Percentiles rank a stretch among this genome's conserved stretches.
Conservation (phyloP, 2,113 vertebrate species). For the Xenotilapia caudafasciata region DNA sequence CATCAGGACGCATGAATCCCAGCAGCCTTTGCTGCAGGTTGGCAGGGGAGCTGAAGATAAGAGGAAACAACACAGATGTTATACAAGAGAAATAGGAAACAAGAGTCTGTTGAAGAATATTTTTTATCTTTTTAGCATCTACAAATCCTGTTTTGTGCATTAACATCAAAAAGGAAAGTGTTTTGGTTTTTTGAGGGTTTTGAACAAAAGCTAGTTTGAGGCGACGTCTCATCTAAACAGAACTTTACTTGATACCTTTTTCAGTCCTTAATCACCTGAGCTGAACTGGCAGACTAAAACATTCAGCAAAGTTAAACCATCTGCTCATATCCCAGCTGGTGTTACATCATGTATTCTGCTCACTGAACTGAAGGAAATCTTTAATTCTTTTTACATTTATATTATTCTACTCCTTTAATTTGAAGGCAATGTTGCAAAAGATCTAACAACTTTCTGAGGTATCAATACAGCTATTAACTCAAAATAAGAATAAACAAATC, state of each 20-base stretch:
- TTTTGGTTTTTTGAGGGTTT: not conserved
- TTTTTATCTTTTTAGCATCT: not conserved
- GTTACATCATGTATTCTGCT: not conserved
- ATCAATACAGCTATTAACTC: not conserved
- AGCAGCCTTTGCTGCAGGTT: constrained; percentile 87
- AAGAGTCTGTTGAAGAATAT: not conserved
- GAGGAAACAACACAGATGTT: constrained; percentile 9
- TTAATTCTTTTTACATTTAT: not conserved
- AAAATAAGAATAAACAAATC: not conserved
- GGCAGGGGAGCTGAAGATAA: constrained; percentile 80
- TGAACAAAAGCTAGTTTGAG: not conserved
- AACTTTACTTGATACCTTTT: not conserved
- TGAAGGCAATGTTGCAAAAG: not conserved
- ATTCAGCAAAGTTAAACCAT: not conserved
- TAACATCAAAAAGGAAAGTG: not conserved
- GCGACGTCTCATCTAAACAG: not conserved
- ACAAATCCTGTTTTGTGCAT: not conserved
- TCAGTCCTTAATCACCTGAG: not conserved
- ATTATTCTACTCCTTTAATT: not conserved
- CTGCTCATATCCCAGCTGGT: not conserved
- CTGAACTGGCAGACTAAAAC: not conserved
- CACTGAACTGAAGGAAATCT: not conserved
- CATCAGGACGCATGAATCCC: constrained; percentile 88
- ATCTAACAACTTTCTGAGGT: not conserved
- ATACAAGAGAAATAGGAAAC: not conserved